Evolutionary conservation across 2,888 invertebrate genomes (phyloP), one percentile per base, ranked within the genome.

Genomic region (Labia minor): DNA sequence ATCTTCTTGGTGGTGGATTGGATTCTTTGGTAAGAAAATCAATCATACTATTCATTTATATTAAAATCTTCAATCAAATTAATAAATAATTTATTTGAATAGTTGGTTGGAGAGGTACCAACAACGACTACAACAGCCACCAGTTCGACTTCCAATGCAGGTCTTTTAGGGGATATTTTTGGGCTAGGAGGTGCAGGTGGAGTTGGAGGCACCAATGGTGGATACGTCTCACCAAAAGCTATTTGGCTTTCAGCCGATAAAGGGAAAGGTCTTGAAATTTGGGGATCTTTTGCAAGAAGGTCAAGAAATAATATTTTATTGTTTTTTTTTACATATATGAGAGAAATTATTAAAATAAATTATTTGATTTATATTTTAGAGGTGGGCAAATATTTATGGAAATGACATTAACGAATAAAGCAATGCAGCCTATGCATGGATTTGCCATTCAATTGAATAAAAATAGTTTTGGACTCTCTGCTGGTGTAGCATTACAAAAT

Each of bases 381-480:
- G 87, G 85, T 75, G 92, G 91, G 0, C 90, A 90, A 78, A 86
- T 94, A 68, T 86, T 86, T 67, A 95, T 99, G 93, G 98, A 99
- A 75, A 86, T 99, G 85, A 93, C 92, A 0, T 89, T 99, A 75
- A 91, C 91, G 37, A 99, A 99, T 80, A 95, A 93, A 78, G 98
- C 99, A 1, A 95, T 99, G 95, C 95, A 95, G 19, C 89, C 95
- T 14, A 95, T 99, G 93, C 86, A 85, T 73, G 90, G 88, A 6
- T 98, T 99, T 80, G 98, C 98, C 14, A 91, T 99, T 75, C 98
- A 99, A 76, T 87, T 99, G 74, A 99, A 99, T 79, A 98, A 97
- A 79, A 99, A 99, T 80, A 92, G 97, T 78, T 99, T 99, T 81
- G 98, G 98, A 62, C 79, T 99, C 71, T 85, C 89, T 73, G 97